phyloP scores from a whole-genome alignment of 2,113 vertebrate genomes.

The Rallus limicola region DNA sequence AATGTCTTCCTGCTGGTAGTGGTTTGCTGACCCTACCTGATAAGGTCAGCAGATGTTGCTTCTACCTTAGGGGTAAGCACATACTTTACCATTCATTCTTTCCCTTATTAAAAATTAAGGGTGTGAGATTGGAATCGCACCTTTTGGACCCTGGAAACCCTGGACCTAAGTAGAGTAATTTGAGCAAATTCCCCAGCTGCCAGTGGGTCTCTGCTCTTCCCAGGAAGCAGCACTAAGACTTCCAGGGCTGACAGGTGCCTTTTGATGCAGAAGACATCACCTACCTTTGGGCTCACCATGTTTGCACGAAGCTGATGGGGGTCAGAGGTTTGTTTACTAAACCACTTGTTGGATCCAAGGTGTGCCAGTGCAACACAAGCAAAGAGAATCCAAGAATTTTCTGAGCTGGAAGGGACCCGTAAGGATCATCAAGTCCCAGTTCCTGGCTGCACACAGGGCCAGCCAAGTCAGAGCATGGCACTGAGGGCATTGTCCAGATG shows the following conservation, averaged over 20 bases:
- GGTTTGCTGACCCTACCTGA: not conserved
- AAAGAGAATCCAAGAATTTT: too few species aligned
- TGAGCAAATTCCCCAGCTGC: not conserved
- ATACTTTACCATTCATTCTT: not conserved
- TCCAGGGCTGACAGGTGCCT: not conserved
- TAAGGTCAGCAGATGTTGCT: not conserved
- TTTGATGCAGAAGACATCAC: not conserved
- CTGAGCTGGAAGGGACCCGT: too few species aligned
- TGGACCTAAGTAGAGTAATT: not conserved
- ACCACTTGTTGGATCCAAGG: not conserved
- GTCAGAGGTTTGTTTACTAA: not conserved
- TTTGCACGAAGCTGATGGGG: not conserved
- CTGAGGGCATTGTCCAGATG: too few species aligned
- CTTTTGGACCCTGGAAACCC: not conserved
- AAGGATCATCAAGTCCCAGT: too few species aligned
- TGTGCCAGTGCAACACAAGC: not conserved
- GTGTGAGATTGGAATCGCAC: not conserved
- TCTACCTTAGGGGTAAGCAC: not conserved
- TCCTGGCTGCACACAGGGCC: too few species aligned
- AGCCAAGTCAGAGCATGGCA: too few species aligned
- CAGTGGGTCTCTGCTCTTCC: not conserved
- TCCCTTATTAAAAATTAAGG: not conserved
- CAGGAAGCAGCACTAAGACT: not conserved
- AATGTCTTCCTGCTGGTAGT: not conserved
- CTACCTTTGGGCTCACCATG: not conserved